phyloP scores from a whole-genome alignment of 2,113 vertebrate genomes.

The Nycticebus coucang region DNA sequence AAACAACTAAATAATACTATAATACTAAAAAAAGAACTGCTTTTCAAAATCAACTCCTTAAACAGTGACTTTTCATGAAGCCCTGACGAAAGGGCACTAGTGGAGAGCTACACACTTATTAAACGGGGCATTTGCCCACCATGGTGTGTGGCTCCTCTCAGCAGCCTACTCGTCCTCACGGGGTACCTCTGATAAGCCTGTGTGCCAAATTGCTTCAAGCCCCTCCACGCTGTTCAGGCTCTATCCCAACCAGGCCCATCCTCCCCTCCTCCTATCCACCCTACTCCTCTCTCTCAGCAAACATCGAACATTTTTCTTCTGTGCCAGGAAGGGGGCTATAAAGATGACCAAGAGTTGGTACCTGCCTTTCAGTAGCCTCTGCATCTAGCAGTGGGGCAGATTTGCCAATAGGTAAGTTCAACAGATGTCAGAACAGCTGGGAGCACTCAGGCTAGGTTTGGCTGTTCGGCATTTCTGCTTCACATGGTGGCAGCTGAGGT shows the following conservation, averaged over 20 bases:
- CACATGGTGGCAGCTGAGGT: fast-evolving
- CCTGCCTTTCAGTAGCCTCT: neutral
- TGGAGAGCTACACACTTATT: fast-evolving
- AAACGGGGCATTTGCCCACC: neutral
- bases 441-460: neutral
- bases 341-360: neutral
- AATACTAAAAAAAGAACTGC: neutral
- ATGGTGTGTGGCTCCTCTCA: neutral
- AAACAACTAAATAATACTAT: neutral
- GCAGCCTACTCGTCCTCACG: neutral
- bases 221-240: neutral
- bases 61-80: neutral
- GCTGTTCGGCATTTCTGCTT: neutral
- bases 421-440: neutral
- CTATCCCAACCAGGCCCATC: neutral
- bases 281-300: neutral
- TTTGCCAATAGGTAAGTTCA: neutral
- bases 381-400: neutral
- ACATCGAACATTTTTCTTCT: neutral
- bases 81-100: neutral
- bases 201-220: neutral
- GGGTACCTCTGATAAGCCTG: neutral
- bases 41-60: neutral
- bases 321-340: neutral
- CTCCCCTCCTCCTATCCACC: neutral